Conservation (phyloP, 2,888 invertebrate genomes). For the Apodemia hepburni region DNA sequence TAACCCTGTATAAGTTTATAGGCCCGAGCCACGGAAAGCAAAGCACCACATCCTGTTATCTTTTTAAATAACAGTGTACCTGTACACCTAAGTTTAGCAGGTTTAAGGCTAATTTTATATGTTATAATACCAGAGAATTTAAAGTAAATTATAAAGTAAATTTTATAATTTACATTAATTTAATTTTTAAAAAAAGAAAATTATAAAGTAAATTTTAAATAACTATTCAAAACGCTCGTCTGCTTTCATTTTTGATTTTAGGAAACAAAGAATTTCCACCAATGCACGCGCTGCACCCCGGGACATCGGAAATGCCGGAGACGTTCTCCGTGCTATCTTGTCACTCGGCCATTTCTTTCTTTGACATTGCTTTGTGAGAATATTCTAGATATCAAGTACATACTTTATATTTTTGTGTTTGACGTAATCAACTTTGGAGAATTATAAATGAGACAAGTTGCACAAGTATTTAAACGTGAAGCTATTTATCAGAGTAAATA, state of each 20-base stretch:
- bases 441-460: background rate
- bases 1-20: too few species aligned
- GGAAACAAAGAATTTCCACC: conserved; percentile 60
- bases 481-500: too few species aligned
- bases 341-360: conserved; percentile 57
- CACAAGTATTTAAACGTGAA: too few species aligned
- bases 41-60: too few species aligned
- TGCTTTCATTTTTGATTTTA: conserved; percentile 38
- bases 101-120: too few species aligned
- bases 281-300: conserved; percentile 50
- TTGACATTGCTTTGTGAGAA: conserved; percentile 53
- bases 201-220: background rate
- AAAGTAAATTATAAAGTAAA: too few species aligned
- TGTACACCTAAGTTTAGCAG: too few species aligned
- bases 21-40: too few species aligned
- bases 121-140: too few species aligned
- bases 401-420: background rate
- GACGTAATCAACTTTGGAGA: background rate
- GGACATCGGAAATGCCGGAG: conserved; percentile 54
- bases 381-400: conserved; percentile 32
- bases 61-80: too few species aligned
- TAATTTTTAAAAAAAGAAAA: too few species aligned
- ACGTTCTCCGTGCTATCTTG: conserved; percentile 63
- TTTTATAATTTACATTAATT: too few species aligned
- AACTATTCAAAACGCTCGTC: conserved; percentile 43